A percentile compares a stretch with the other conserved stretches of the same genome.
These are phyloP conservation scores for Cephonodes hylas DNA, from an alignment of 2,888 invertebrate species.

Conservation along the genomic window DNA sequence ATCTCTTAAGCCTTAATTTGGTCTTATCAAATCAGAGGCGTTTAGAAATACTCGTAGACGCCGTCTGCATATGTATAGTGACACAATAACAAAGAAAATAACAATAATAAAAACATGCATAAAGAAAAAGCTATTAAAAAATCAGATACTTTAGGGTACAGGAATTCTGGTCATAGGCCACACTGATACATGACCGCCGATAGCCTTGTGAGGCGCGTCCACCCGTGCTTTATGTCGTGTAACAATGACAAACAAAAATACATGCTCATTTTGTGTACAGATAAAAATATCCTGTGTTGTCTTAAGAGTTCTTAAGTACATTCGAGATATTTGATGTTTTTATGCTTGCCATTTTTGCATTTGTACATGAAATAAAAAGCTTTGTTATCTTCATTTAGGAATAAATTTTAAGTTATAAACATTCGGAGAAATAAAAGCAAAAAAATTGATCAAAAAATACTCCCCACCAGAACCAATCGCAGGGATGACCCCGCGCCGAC, in stretches of 20 bases:
- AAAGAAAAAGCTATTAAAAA: neutral
- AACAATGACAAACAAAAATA: constrained; percentile 8
- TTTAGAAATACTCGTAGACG: no score
- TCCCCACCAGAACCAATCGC: constrained; percentile 8
- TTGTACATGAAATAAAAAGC: neutral
- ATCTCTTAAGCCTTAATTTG: no score
- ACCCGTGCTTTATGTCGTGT: neutral
- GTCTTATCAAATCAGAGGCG: no score
- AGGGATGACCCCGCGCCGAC: constrained; percentile 27
- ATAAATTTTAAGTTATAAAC: no score
- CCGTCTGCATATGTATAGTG: no score
- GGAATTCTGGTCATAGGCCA: constrained; percentile 5
- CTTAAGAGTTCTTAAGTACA: no score
- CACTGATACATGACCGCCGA: neutral
- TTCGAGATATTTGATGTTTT: neutral
- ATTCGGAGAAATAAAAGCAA: neutral
- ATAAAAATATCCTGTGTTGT: neutral
- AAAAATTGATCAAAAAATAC: neutral
- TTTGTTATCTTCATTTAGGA: no score
- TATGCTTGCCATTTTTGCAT: neutral
- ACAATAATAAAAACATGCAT: neutral
- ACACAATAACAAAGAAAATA: no score
- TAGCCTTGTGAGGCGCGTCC: neutral
- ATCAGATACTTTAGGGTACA: neutral
- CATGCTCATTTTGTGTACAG: neutral